Conservation (phyloP, 2,888 invertebrate genomes). For the Drosophila conformis region DNA sequence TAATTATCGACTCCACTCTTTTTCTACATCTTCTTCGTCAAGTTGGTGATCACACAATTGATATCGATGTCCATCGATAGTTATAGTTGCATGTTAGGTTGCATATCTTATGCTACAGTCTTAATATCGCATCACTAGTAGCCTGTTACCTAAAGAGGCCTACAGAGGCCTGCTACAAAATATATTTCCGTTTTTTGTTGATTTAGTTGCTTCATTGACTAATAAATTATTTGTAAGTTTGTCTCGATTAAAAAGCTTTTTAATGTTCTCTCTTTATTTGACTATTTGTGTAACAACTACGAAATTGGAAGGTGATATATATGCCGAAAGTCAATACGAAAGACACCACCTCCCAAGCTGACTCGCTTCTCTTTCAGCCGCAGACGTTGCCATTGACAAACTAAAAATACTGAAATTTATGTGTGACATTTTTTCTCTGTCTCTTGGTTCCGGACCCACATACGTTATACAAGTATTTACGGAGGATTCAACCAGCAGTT, state of each 20-base stretch:
- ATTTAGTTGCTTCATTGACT: not conserved
- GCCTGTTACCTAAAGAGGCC: too few species aligned
- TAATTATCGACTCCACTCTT: too few species aligned
- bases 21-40: too few species aligned
- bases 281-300: not conserved
- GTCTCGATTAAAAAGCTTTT: not conserved
- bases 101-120: too few species aligned
- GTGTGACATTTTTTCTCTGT: slow-evolving; percentile 40
- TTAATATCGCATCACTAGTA: too few species aligned
- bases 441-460: slow-evolving; percentile 29
- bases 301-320: slow-evolving; percentile 8
- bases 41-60: too few species aligned
- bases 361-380: slow-evolving; percentile 12
- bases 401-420: slow-evolving; percentile 55
- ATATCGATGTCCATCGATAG: too few species aligned
- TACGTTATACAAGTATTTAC: slow-evolving; percentile 66
- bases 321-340: slow-evolving; percentile 18
- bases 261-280: not conserved
- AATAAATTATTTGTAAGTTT: not conserved
- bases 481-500: slow-evolving; percentile 66
- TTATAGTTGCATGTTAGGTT: too few species aligned
- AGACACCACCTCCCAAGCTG: not conserved
- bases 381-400: slow-evolving; percentile 49
- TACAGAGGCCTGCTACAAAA: too few species aligned
- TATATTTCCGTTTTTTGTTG: not conserved